These are phyloP conservation scores for Bugulina stolonifera DNA, from an alignment of 2,888 invertebrate species.

Conservation along the genomic window DNA sequence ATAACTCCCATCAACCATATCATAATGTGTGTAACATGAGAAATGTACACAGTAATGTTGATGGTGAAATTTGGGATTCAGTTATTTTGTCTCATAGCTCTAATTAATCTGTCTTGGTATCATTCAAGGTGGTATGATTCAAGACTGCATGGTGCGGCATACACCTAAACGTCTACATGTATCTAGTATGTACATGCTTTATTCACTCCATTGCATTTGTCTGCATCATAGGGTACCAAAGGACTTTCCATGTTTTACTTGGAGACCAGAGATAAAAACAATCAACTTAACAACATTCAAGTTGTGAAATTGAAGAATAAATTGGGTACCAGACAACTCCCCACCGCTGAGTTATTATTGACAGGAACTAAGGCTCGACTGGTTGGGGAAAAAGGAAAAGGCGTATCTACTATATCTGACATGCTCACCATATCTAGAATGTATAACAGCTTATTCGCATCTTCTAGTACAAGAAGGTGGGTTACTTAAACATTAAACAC, in stretches of 20 bases:
- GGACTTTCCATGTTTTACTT: conserved; percentile 58
- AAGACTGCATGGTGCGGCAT: too few species aligned
- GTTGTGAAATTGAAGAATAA: conserved; percentile 58
- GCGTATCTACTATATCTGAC: conserved; percentile 56
- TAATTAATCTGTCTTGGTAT: too few species aligned
- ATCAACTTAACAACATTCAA: conserved; percentile 57
- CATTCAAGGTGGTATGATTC: too few species aligned
- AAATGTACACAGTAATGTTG: too few species aligned
- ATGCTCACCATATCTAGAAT: conserved; percentile 59
- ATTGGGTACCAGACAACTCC: conserved; percentile 58
- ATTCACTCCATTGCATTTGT: too few species aligned
- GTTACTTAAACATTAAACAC: neutral
- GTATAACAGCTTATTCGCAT: conserved; percentile 56
- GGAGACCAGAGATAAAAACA: conserved; percentile 46
- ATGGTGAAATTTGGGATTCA: too few species aligned
- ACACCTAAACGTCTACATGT: too few species aligned
- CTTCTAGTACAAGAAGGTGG: conserved; percentile 55
- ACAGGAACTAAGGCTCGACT: conserved; percentile 54
- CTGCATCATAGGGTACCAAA: conserved; percentile 52
- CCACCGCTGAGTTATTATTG: conserved; percentile 59
- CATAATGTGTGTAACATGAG: too few species aligned
- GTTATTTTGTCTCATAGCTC: too few species aligned
- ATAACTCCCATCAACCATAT: too few species aligned
- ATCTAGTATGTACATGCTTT: too few species aligned
- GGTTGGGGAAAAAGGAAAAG: conserved; percentile 53